These are phyloP conservation scores for Uria aalge DNA, from an alignment of 2,113 vertebrate species.

Conservation along the genomic window DNA sequence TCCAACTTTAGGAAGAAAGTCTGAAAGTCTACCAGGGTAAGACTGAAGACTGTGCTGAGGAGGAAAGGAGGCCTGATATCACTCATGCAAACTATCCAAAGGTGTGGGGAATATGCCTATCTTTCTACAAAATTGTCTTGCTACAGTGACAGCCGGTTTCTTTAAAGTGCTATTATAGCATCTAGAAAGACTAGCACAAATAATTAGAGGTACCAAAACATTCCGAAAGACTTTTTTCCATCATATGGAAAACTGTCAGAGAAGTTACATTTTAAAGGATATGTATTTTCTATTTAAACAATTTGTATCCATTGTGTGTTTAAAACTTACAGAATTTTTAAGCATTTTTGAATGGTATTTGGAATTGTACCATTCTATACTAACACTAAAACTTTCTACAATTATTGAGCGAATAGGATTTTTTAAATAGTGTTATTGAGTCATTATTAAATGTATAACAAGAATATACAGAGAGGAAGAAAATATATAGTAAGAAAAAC, in stretches of 20 bases:
- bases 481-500: not conserved
- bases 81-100: not conserved
- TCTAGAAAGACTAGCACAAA: not conserved
- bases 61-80: not conserved
- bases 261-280: not conserved
- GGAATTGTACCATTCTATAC: not conserved
- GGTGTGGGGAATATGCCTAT: not conserved
- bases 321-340: not conserved
- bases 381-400: not conserved
- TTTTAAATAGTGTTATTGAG: not conserved
- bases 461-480: not conserved
- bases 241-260: not conserved
- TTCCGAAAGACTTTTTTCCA: not conserved
- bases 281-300: not conserved
- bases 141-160: not conserved
- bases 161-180: not conserved
- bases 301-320: not conserved
- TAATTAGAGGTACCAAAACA: not conserved
- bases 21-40: not conserved
- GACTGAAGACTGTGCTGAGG: not conserved
- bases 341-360: not conserved
- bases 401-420: not conserved
- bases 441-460: not conserved
- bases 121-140: not conserved
- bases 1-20: not conserved